Base-by-base conservation (phyloP, 2,888 invertebrate genomes). In the Chesias legatella region DNA sequence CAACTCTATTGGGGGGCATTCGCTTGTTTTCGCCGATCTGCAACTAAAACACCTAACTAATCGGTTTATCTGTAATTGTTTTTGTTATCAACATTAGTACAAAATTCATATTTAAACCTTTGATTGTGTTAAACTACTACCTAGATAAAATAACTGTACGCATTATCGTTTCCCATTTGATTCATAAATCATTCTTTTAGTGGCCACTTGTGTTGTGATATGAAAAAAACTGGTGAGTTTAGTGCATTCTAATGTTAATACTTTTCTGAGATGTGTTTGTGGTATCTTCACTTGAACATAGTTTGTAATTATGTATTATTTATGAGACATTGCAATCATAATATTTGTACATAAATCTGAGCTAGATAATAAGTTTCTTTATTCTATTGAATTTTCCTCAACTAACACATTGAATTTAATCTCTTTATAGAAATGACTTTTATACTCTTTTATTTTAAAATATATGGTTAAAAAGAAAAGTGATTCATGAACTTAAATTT, bases 11-110 rank as follows among this genome's bases (percentile, higher is more conserved):
- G 29, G 30, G 38, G 37, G 40, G 29, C 43, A 32, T 31, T 29
- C 60, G 60, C 66, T 62, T 67, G 60, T 63, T 60, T 74, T 73
- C 57, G 69, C 62, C 67, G 43, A 66, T 64, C 60, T 67, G 60
- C 58, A 71, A 58, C 51, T 51, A 59, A 58, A 63, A 58, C 59
- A 59, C 48, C 58, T 67, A 68, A 67, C 61, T 56, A 74, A 77
- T 81, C 80, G 62, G 67, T 72, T 79, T 84, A 84, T 84, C 83
- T 68, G 56, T 77, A 79, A 82, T 80, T 80, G 73, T 80, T 70
- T n/a, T 74, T 68, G 74, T 84, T 85, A 86, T 85, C 86, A 77
- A 65, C 66, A 68, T 71, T 76, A 75, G 64, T 78, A 74, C 76
- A 70, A 73, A 76, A 72, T 71, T 72, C 59, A 67, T 63, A 71